Base-by-base conservation (phyloP, 2,888 invertebrate genomes). In the Amblyteles armatorius region DNA sequence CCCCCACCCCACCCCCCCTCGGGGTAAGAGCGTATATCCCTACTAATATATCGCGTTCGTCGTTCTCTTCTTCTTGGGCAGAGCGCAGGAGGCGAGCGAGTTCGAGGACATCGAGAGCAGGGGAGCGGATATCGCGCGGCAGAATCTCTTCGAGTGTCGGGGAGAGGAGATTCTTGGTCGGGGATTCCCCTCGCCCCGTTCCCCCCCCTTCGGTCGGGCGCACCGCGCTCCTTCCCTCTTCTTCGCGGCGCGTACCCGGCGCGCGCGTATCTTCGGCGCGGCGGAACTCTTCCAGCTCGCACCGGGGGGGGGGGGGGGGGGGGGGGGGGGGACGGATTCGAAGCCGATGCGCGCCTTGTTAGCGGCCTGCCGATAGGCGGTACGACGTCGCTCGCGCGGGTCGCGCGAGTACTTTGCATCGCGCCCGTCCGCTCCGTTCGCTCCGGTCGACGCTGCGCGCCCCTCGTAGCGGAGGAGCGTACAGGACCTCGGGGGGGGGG, bases 71-170 rank as follows among this genome's bases (percentile, higher is more conserved):
- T 48, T 74, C 48, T 48, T 74, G 65, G 76, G 48, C 2, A 71
- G 60, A 77, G 63, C 73, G 72, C 74, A 82, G 74, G 78, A 84
- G 73, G 71, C 71, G 78, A 88, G 84, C 82, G 81, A 84, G 81
- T 50, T 72, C 72, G 80, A 86, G 88, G 79, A 78, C 83, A 86
- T 79, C 60, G 72, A 73, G 81, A 79, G 82, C 82, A 68, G 82
- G 63, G 77, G 68, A 84, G 73, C 40, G 86, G 91, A 92, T 93
- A 93, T 93, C 93, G 90, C 87, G 88, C 88, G 87, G 89, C 89
- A 90, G 87, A 86, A 93, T 93, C 93, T 92, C 71, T 86, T 88
- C 88, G 91, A 90, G 90, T 91, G 93, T 91, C 92, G 90, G 91
- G 84, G 79, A 88, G 88, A 90, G 83, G 67, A 80, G 71, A 79